Evolutionary conservation across 2,113 vertebrate species (phyloP).

Genomic region (Sebastes fasciatus): DNA sequence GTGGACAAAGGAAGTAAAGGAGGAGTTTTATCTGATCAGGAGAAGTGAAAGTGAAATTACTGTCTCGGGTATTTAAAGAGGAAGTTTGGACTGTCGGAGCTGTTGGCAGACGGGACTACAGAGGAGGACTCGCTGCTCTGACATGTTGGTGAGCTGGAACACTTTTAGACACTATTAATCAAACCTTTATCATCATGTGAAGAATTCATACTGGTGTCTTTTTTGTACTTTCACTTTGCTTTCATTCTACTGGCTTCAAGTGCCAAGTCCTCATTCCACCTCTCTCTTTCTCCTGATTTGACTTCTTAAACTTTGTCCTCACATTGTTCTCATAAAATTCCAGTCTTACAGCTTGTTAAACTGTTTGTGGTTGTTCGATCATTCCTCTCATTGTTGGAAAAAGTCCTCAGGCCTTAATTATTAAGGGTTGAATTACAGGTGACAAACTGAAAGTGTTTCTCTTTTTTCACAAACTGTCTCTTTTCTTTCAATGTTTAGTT

Average conservation of each 20-base stretch:
- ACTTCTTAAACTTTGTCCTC: slow-evolving; percentile 2
- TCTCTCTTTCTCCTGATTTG: neutral
- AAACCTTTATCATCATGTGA: neutral
- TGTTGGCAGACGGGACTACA: slow-evolving; percentile 33
- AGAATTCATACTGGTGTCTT: too few species aligned
- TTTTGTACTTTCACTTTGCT: slow-evolving; percentile 28
- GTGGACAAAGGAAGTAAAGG: slow-evolving; percentile 59
- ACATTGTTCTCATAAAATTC: neutral
- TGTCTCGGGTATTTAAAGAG: slow-evolving; percentile 81
- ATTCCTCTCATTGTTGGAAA: neutral
- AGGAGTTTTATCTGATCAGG: slow-evolving; percentile 61
- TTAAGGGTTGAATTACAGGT: neutral
- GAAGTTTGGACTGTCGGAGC: slow-evolving; percentile 72
- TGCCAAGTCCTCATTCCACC: neutral
- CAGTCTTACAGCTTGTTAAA: accelerated
- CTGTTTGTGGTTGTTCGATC: neutral
- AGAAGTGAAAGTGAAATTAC: slow-evolving; percentile 88
- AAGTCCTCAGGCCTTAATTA: neutral
- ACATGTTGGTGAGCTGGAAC: slow-evolving; percentile 43
- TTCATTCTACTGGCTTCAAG: neutral
- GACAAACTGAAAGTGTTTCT: slow-evolving; percentile 50
- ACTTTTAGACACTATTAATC: neutral
- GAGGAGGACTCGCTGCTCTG: slow-evolving; percentile 17
- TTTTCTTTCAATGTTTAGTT: neutral
- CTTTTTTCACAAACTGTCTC: neutral